A percentile compares a stretch with the other conserved stretches of the same genome.
Conservation (phyloP, 1,140 invertebrate species). For the Choristoneura fumiferana region DNA sequence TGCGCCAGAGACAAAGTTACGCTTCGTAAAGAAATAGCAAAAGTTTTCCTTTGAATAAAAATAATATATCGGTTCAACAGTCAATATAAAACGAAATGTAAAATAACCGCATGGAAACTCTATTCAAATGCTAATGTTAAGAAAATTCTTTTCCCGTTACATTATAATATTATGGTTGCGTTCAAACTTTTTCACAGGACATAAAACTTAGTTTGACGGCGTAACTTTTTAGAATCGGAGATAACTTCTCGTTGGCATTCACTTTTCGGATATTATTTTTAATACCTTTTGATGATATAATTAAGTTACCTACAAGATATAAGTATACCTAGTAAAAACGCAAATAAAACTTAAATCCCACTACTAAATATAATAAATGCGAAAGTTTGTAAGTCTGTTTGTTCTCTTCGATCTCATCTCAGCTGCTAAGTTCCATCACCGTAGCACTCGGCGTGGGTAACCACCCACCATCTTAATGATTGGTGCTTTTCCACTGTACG, state of each 20-base stretch:
- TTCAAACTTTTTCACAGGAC: constrained; percentile 8
- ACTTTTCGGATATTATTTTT: neutral
- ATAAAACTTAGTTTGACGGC: constrained; percentile 8
- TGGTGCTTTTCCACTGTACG: no score
- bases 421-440: no score
- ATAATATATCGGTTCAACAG: neutral
- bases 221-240: neutral
- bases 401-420: no score
- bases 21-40: neutral
- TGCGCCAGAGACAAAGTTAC: neutral
- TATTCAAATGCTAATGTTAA: constrained; percentile 7
- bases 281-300: no score
- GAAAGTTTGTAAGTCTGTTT: no score
- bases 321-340: neutral
- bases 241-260: neutral
- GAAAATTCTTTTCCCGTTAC: constrained; percentile 2
- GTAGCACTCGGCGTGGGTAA: no score
- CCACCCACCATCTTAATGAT: no score
- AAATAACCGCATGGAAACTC: constrained; percentile 1
- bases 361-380: no score
- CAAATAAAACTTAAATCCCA: no score
- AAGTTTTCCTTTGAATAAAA: neutral
- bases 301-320: no score
- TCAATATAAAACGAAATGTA: neutral
- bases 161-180: neutral